These are phyloP conservation scores for Acanthoscelides obtectus DNA, from an alignment of 2,888 invertebrate species.

Conservation along the genomic window DNA sequence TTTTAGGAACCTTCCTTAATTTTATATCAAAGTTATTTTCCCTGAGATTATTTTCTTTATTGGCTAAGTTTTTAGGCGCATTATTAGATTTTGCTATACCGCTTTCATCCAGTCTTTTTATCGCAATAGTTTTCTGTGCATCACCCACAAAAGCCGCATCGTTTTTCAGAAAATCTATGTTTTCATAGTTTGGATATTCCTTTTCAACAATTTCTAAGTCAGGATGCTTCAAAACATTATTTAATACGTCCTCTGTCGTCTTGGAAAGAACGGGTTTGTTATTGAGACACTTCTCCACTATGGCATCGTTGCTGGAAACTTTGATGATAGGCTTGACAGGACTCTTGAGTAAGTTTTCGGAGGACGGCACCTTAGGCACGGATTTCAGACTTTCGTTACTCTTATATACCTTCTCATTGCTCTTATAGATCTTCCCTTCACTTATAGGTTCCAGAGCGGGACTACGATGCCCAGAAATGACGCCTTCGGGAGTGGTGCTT, in stretches of 20 bases:
- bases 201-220: slow-evolving; percentile 1
- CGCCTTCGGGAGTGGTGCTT: slow-evolving; percentile 55
- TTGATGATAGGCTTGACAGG: slow-evolving; percentile 32
- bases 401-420: slow-evolving; percentile 15
- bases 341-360: slow-evolving; percentile 28
- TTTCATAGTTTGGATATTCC: slow-evolving; percentile 39
- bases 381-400: slow-evolving; percentile 32
- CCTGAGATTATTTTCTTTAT: slow-evolving; percentile 30
- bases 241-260: slow-evolving; percentile 31
- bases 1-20: slow-evolving; percentile 42
- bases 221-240: neutral
- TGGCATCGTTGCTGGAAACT: slow-evolving; percentile 26
- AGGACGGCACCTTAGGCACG: slow-evolving; percentile 34
- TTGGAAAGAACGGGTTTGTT: slow-evolving; percentile 27
- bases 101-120: slow-evolving; percentile 25
- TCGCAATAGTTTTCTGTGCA: slow-evolving; percentile 26
- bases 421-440: slow-evolving; percentile 42
- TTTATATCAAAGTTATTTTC: slow-evolving; percentile 30
- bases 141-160: slow-evolving; percentile 34
- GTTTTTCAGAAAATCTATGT: slow-evolving; percentile 41
- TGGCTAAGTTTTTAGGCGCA: slow-evolving; percentile 1
- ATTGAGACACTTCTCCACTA: slow-evolving; percentile 13
- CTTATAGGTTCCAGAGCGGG: slow-evolving; percentile 54
- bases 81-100: slow-evolving; percentile 14
- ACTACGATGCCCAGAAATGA: slow-evolving; percentile 46